Conservation (phyloP, 2,797 vertebrate genomes). For the Protonibea diacanthus region DNA sequence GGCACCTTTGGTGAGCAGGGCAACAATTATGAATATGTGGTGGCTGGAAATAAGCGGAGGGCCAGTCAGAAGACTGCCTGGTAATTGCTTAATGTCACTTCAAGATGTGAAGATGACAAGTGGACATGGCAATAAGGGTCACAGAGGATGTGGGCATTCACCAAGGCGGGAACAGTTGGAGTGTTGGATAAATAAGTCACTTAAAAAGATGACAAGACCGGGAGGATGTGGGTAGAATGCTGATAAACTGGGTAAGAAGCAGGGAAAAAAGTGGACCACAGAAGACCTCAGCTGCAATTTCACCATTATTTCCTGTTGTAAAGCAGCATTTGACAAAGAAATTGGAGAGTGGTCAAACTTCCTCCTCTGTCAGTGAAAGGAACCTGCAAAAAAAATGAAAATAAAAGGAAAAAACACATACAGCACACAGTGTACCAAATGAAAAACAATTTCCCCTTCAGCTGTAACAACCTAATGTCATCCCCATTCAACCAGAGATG, state of each 20-base stretch:
- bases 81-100: slow-evolving; percentile 65
- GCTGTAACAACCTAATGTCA: slow-evolving; percentile 15
- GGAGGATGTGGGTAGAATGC: slow-evolving; percentile 36
- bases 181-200: slow-evolving; percentile 53
- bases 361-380: slow-evolving; percentile 18
- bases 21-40: slow-evolving; percentile 64
- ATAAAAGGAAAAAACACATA: slow-evolving; percentile 13
- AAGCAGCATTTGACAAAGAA: slow-evolving; percentile 26
- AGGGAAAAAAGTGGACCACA: slow-evolving; percentile 9
- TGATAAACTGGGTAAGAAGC: slow-evolving; percentile 21
- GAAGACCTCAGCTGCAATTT: slow-evolving; percentile 36
- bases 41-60: slow-evolving; percentile 51
- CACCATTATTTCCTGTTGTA: slow-evolving; percentile 39
- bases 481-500: not conserved
- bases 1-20: slow-evolving; percentile 56
- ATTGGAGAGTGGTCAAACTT: slow-evolving; percentile 23
- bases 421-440: not conserved
- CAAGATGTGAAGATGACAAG: slow-evolving; percentile 35
- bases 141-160: slow-evolving; percentile 31
- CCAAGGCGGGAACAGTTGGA: slow-evolving; percentile 26
- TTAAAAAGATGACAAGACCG: slow-evolving; percentile 39
- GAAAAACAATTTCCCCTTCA: not conserved
- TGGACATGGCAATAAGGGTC: slow-evolving; percentile 26
- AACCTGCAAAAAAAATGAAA: slow-evolving; percentile 3
- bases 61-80: slow-evolving; percentile 29